phyloP scores from a whole-genome alignment of 1,140 invertebrate genomes.

The Drosophila arizonae region DNA sequence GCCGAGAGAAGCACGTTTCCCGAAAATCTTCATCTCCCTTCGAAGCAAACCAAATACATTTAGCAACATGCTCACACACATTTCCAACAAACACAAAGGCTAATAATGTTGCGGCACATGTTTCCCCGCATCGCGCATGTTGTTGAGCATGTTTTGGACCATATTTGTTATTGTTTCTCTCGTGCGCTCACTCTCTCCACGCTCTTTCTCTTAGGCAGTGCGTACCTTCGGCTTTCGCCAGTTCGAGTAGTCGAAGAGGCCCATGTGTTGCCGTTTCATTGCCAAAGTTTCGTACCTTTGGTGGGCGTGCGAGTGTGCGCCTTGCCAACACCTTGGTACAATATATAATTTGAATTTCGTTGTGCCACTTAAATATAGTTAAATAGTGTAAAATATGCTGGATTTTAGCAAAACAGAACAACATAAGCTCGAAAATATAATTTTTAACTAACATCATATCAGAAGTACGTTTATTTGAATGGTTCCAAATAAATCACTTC shows the following conservation, averaged over 20 bases:
- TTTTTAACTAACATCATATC: too few species aligned
- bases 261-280: conserved; percentile 20
- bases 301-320: conserved; percentile 43
- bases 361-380: not conserved
- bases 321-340: not conserved
- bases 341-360: not conserved
- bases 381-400: not conserved
- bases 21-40: conserved; percentile 1
- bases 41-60: conserved; percentile 11
- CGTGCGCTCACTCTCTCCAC: not conserved
- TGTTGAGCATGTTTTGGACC: conserved; percentile 5
- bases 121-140: conserved; percentile 32
- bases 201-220: not conserved
- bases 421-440: too few species aligned
- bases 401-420: not conserved
- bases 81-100: not conserved
- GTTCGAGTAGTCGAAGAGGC: not conserved
- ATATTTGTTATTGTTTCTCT: conserved; percentile 37
- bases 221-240: not conserved
- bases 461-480: not conserved
- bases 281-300: conserved; percentile 20
- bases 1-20: conserved; percentile 4
- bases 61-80: conserved; percentile 11
- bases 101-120: conserved; percentile 21
- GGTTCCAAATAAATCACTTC: conserved; percentile 1